Base-by-base conservation (phyloP, 2,113 vertebrate species). In the Paedocypris sp. region DNA sequence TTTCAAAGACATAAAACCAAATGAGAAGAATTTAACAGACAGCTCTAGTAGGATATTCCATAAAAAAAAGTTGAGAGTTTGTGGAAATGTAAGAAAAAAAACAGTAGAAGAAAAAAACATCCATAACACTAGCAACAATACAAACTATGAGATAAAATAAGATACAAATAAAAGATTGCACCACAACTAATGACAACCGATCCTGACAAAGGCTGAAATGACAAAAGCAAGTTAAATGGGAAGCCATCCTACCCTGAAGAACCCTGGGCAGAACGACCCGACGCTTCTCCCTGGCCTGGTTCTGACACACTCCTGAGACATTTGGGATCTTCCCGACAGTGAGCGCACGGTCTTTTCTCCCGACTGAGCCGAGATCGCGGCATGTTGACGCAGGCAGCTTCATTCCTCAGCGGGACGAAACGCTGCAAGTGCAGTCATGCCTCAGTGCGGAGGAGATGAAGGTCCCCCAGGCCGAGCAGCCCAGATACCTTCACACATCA, bases 361-460 rank as follows among this genome's bases (percentile, higher is more conserved):
- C 46, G 41, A 31, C 26, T 33, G 48, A 49, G 52, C 5, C 2
- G 42, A 45, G 46, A 33, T 6, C 9, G 7, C 52, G 42, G 29
- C 71, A 69, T 67, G 68, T 63, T 48, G 42, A 16, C 39, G 47
- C 74, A 76, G 52, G 74, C 48, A 52, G 29, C 53, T 36, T 70
- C 73, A 75, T 71, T 73, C 70, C 66, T 43, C 8, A 52, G 57
- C 13, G 36, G 29, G 13, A 32, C 59, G 23, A 42, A 54, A 47
- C 6, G 23, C 31, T 47, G 41, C 62, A 11, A 68, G 60, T 62
- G 50, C 46, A 62, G 57, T 53, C 67, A 58, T 50, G 63, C 35
- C 54, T 29, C n/a, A 10, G 48, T 6, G 65, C 38, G 20, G 36
- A 7, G 4, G 3, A 38, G 38, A 57, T 43, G 7, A 10, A 43